Base-by-base conservation (phyloP, 2,888 invertebrate species). In the Celastrina argiolus region DNA sequence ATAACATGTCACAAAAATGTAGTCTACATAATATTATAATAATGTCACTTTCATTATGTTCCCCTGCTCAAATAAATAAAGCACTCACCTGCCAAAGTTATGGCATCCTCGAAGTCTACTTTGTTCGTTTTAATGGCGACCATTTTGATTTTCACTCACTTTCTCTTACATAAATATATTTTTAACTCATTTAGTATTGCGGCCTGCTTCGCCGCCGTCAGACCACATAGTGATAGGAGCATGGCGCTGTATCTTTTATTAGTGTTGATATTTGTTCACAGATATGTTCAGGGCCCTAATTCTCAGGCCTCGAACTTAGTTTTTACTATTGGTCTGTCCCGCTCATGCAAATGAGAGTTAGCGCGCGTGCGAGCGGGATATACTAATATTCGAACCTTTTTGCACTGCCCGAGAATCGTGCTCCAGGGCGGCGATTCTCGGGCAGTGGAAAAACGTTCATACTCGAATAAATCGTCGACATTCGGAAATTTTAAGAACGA, bases 31-130 rank as follows among this genome's bases (percentile, higher is more conserved):
- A n/a, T n/a, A n/a, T n/a, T n/a, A n/a, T n/a, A n/a, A n/a, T n/a
- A n/a, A n/a, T n/a, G n/a, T n/a, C n/a, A 5, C 2, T 31, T 45
- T 10, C 18, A 16, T 7, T 10, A 18, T 0, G n/a, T 45, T 45
- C 8, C n/a, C 8, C 10, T 7, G 16, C 8, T 16, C 10, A 10
- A 45, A 45, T 1, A 51, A n/a, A n/a, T n/a, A n/a, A n/a, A 34
- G 5, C 22, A 42, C 70, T 59, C 16, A 71, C 71, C 71, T 6
- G 71, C 69, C 67, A 65, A 65, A 6, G 63, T 68, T 56, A 71
- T 18, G 39, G 71, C 71, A 26, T 71, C 71, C 61, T 71, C 71
- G 42, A 70, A 71, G n/a, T 51, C 58, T 22, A 67, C 66, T 12
- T 66, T 42, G 39, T 66, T 64, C 22, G 61, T 28, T 67, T 71